Conservation (phyloP, 2,888 invertebrate genomes). For the Anthophora plumipes region DNA sequence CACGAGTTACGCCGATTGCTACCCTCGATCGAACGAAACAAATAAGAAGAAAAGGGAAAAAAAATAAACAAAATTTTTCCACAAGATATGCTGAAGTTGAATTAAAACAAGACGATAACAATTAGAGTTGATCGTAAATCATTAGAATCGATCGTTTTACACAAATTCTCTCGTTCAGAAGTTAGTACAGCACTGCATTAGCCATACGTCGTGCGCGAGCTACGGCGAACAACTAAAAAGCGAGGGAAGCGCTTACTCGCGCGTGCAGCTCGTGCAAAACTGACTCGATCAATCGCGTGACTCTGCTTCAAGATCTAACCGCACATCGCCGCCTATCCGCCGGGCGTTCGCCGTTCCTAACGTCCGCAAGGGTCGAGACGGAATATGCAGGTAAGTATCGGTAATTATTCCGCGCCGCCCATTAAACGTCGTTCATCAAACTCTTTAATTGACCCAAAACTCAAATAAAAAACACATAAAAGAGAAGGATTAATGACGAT, state of each 20-base stretch:
- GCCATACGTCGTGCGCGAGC: conserved; percentile 50
- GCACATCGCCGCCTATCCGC: not conserved
- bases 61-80: not conserved
- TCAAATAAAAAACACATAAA: not conserved
- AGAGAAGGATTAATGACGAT: too few species aligned
- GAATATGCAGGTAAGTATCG: not conserved
- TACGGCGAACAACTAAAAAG: conserved; percentile 50
- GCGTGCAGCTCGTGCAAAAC: conserved; percentile 63
- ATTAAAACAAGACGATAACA: not conserved
- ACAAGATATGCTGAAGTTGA: not conserved
- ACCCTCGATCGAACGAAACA: not conserved
- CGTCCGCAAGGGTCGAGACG: not conserved
- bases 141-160: not conserved
- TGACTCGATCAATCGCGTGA: conserved; percentile 48
- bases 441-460: not conserved
- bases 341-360: not conserved
- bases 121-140: not conserved
- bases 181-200: conserved; percentile 6
- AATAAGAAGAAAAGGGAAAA: too few species aligned
- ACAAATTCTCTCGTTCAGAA: conserved; percentile 5
- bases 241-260: conserved; percentile 59
- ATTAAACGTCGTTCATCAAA: conserved; percentile 2
- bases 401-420: not conserved
- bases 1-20: not conserved
- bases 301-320: conserved; percentile 34